A percentile compares a stretch with the other conserved stretches of the same genome.
Conservation (phyloP, 2,888 invertebrate genomes). For the Salticus scenicus region DNA sequence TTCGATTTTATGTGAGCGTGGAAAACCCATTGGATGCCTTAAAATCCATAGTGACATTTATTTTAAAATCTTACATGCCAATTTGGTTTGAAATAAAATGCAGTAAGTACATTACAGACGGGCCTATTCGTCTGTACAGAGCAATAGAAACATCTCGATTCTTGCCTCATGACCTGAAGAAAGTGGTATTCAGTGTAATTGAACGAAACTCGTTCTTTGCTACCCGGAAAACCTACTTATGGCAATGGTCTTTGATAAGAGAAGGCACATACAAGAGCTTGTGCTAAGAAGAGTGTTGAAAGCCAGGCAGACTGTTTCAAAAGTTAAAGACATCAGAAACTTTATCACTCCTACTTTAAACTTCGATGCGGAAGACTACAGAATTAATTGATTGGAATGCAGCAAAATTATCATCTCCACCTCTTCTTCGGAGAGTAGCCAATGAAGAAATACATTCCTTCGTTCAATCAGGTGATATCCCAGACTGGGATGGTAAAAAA, state of each 20-base stretch:
- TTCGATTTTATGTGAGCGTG: background rate
- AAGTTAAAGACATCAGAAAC: background rate
- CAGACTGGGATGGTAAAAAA: background rate
- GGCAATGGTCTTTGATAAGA: background rate
- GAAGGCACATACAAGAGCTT: background rate
- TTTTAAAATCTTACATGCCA: background rate
- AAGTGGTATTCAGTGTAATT: background rate
- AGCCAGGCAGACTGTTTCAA: background rate
- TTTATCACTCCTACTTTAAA: background rate
- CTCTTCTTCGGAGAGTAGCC: background rate
- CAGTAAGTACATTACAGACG: background rate
- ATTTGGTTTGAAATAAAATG: background rate
- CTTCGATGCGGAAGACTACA: background rate
- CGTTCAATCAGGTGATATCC: background rate
- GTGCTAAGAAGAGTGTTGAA: background rate
- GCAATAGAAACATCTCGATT: constrained; percentile 7
- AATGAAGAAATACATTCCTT: background rate
- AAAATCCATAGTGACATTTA: background rate
- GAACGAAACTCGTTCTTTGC: constrained; percentile 12
- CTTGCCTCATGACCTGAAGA: background rate
- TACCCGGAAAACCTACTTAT: background rate
- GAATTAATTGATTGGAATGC: background rate
- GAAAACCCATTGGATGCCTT: background rate
- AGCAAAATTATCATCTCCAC: background rate
- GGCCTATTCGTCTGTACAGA: background rate